Conservation (phyloP, 2,113 vertebrate species). For the Nothocercus nigrocapillus region DNA sequence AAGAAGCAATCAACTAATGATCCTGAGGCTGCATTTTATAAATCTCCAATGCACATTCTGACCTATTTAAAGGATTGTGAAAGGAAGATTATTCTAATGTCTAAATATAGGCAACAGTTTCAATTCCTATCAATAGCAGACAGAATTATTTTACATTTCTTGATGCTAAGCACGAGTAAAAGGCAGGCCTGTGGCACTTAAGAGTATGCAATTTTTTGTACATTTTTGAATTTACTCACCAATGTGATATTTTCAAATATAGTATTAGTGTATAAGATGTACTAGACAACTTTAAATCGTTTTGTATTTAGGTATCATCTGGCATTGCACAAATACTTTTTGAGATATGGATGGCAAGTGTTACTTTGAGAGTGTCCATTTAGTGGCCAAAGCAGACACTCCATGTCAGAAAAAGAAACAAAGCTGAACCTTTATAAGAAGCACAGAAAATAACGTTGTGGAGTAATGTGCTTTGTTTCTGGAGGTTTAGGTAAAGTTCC, state of each 20-base stretch:
- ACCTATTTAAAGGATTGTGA: neutral
- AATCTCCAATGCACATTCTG: neutral
- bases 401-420: neutral
- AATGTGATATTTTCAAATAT: neutral
- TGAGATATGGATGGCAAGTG: neutral
- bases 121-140: neutral
- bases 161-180: neutral
- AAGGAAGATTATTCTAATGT: neutral
- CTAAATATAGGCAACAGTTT: neutral
- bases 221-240: neutral
- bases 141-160: neutral
- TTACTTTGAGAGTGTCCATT: neutral
- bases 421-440: accelerated
- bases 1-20: neutral
- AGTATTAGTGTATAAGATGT: neutral
- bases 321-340: neutral
- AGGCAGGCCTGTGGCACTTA: neutral
- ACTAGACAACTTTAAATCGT: neutral
- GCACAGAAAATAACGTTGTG: neutral
- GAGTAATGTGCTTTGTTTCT: neutral
- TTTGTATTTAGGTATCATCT: neutral
- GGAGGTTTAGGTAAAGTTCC: neutral
- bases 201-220: neutral
- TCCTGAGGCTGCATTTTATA: neutral
- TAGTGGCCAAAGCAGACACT: neutral